Conservation (phyloP, 92 coral and sea anemone species). For the Parazoanthus atlanticus region DNA sequence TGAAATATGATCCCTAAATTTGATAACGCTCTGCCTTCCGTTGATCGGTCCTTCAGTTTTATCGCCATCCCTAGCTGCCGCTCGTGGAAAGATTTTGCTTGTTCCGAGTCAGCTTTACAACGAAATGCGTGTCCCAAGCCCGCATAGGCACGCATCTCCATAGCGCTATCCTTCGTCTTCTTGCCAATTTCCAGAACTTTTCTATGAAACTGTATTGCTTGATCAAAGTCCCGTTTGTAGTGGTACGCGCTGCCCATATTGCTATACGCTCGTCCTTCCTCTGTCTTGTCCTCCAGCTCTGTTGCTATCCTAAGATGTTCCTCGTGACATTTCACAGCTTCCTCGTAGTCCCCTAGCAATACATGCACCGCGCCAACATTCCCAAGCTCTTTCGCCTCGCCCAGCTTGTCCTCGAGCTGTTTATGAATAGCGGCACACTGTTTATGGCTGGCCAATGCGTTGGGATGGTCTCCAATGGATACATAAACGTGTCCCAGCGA, state of each 20-base stretch:
- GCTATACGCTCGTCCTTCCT: conserved; percentile 91
- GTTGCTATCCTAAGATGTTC: conserved; percentile 86
- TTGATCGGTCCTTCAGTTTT: conserved; percentile 83
- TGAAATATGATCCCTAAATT: conserved; percentile 94
- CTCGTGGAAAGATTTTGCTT: conserved; percentile 84
- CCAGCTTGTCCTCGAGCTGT: conserved; percentile 78
- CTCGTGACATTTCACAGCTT: conserved; percentile 84
- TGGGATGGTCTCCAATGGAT: conserved; percentile 78
- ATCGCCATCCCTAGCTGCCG: conserved; percentile 88
- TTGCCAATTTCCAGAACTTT: conserved; percentile 83
- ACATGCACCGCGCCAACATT: conserved; percentile 96
- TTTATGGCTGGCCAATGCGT: conserved; percentile 91
- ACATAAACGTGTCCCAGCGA: conserved; percentile 94
- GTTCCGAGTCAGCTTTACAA: conserved; percentile 78
- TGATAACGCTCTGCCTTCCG: conserved; percentile 96
- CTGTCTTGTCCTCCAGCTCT: conserved; percentile 75
- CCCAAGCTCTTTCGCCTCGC: conserved; percentile 94
- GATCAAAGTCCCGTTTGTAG: conserved; percentile 82
- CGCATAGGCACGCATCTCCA: conserved; percentile 94
- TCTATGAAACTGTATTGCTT: conserved; percentile 77
- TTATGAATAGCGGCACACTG: conserved; percentile 82
- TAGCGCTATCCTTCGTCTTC: conserved; percentile 76
- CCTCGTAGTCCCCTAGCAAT: conserved; percentile 74
- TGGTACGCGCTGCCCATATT: conserved; percentile 95
- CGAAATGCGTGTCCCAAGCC: conserved; percentile 96